Evolutionary conservation across 2,113 vertebrate genomes (phyloP), one percentile per base, ranked within the genome.

Genomic region (Forbesichthys agassizii): DNA sequence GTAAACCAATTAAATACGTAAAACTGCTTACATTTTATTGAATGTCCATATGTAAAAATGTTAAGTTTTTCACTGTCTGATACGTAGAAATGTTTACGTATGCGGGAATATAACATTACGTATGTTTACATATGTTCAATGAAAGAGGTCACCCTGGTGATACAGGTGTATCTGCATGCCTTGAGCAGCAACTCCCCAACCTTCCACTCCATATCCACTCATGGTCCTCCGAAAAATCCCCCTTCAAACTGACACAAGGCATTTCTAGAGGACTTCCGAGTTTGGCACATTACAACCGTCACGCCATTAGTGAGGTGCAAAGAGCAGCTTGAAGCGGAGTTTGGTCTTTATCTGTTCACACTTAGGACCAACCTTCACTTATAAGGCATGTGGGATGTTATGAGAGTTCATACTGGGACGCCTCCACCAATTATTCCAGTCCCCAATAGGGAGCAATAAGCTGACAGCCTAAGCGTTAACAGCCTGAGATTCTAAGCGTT

Each of bases 111-210:
- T 27, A 27, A 27, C 27, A 27, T 27, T 27, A 27, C 2, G 27
- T 27, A 27, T 3, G 1, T 27, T 27, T 27, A 27, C 27, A 27
- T 27, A 27, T 27, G 27, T 27, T 27, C 27, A 27, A 27, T 27
- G 27, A 20, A 20, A 20, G 20, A 27, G 27, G 27, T 27, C 27
- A 27, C 27, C 2, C 68, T 85, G 49, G 9, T 71, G 61, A 84
- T 86, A 70, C 82, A 87, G 80, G 83, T 86, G 81, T 82, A 27
- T 27, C 27, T 27, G 27, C 27, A 27, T 77, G 81, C 82, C 78
- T 82, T 72, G 84, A 84, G 87, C 80, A 2, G 36, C 36, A 5
- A 53, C 27, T 18, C 54, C 54, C 16, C 56, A 8, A 10, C 56
- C 16, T 71, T 70, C 58, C 67, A 48, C 64, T 80, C 68, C 64